A percentile compares a stretch with the other conserved stretches of the same genome.
Conservation (phyloP, 2,888 invertebrate genomes). For the Electrophaes corylata region DNA sequence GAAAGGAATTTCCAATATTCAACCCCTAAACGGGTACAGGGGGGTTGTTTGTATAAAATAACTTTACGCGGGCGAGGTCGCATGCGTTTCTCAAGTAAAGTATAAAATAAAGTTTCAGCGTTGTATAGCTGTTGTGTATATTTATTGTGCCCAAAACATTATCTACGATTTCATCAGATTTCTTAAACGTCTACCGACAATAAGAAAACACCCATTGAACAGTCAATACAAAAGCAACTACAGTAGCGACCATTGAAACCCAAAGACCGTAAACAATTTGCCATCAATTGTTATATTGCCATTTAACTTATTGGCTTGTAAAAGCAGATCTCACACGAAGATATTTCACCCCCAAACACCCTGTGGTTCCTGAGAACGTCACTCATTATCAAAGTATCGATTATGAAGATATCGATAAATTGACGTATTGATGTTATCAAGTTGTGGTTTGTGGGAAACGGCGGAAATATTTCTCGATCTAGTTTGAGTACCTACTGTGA, state of each 20-base stretch:
- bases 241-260: constrained; percentile 49
- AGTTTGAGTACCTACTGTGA: constrained; percentile 39
- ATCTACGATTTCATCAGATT: constrained; percentile 12
- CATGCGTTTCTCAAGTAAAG: no score
- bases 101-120: background rate
- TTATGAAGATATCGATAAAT: constrained; percentile 63
- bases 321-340: constrained; percentile 79
- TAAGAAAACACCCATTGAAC: constrained; percentile 25
- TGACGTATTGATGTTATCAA: constrained; percentile 66
- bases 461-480: constrained; percentile 44
- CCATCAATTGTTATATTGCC: constrained; percentile 40
- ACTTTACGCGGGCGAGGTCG: no score
- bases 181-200: constrained; percentile 14
- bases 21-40: no score
- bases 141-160: constrained; percentile 1
- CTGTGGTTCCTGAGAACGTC: constrained; percentile 75
- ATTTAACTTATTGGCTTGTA: constrained; percentile 61
- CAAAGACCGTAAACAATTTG: constrained; percentile 57
- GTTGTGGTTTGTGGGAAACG: constrained; percentile 73
- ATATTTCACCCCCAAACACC: constrained; percentile 69
- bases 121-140: background rate
- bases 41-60: no score
- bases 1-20: background rate
- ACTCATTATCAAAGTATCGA: constrained; percentile 68
- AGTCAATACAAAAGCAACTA: constrained; percentile 52